Evolutionary conservation across 2,888 invertebrate genomes (phyloP), one percentile per base, ranked within the genome.

Genomic region (Drosophila buzzatii): DNA sequence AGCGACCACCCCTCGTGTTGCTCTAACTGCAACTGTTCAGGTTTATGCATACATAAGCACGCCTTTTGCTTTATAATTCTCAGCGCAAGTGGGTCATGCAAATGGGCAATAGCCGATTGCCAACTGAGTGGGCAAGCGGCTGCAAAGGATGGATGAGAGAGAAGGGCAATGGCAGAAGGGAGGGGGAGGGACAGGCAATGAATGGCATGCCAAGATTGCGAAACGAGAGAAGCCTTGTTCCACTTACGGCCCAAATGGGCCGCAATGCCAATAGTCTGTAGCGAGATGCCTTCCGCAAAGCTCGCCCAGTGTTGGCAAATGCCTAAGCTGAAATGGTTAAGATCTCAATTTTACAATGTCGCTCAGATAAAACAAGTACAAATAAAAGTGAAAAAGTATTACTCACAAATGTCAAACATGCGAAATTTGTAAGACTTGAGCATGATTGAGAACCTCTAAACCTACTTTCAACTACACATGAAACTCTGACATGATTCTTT

Each of bases 81-180:
- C 52, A 20, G n/a, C 35, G 60, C 75, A 85, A 82, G 73, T 83
- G 85, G 82, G 81, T 83, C 82, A 82, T 64, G 69, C 68, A 75
- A 76, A 76, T 75, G 71, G 71, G 51, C 71, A 75, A 58, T 61
- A 49, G 68, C 47, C 63, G 58, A 66, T 67, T 67, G 71, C 66
- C 75, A 51, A 35, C 51, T 27, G 35, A 45, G 37, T 37, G 31
- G 56, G 23, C 2, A 10, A 6, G 39, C 10, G 18, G n/a, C 49
- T 18, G 51, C 16, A 47, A 9, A 33, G 3, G 20, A 27, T 27
- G 27, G 27, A 6, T 27, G 27, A 20, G 5, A 23, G 23, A 4
- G 23, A 23, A 23, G 1, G 14, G 7, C 5, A n/a, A n/a, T n/a
- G n/a, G n/a, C n/a, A n/a, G 57, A 3, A 0, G 2, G 16, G n/a